phyloP scores from a whole-genome alignment of 2,797 vertebrate species.

The Hafferia zeledoni region DNA sequence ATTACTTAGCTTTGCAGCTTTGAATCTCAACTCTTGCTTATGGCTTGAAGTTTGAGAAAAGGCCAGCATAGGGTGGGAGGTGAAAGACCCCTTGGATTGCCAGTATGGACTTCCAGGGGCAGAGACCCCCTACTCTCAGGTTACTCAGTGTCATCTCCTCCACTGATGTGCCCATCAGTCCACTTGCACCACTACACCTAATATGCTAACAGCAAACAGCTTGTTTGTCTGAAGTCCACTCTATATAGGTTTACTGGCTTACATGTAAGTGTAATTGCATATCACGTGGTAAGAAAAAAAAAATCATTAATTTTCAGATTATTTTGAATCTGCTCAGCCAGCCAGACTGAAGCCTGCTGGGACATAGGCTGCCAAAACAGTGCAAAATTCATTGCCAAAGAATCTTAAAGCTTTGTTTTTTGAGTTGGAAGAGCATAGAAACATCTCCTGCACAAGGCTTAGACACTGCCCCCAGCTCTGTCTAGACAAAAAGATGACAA shows the following conservation, averaged over 20 bases:
- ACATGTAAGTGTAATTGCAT: background rate
- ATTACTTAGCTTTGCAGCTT: background rate
- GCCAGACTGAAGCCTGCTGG: background rate
- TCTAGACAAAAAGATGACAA: slow-evolving; percentile 55
- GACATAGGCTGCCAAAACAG: background rate
- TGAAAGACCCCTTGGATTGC: background rate
- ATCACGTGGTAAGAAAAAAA: background rate
- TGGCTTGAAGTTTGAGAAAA: background rate
- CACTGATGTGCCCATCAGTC: background rate
- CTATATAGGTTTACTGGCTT: background rate
- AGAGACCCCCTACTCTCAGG: background rate
- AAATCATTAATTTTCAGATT: background rate
- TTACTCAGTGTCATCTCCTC: background rate
- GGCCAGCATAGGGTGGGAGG: background rate
- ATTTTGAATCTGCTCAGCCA: background rate
- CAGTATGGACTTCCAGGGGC: background rate
- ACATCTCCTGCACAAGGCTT: background rate
- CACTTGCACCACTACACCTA: background rate
- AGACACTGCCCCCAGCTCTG: slow-evolving; percentile 5
- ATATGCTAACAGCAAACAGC: background rate
- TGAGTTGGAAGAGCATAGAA: background rate
- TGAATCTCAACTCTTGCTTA: background rate
- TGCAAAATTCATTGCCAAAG: background rate
- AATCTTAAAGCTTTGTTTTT: background rate
- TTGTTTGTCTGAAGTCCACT: background rate